phyloP scores from a whole-genome alignment of 2,113 vertebrate genomes.

The Nestor notabilis region DNA sequence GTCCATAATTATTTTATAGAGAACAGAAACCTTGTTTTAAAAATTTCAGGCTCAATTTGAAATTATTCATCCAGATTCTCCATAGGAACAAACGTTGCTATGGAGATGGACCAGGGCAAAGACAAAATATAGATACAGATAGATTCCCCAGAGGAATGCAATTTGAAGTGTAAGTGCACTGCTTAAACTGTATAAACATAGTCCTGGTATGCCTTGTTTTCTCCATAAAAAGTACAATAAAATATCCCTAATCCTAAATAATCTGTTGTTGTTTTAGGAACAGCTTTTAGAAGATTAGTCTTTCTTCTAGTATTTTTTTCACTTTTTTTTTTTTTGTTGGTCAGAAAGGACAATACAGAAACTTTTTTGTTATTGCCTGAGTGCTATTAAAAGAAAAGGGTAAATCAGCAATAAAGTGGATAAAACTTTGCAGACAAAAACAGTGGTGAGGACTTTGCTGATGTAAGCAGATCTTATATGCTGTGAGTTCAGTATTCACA shows the following conservation, averaged over 20 bases:
- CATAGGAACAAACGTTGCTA: constrained; percentile 70
- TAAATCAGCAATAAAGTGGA: not conserved
- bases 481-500: not conserved
- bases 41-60: constrained; percentile 59
- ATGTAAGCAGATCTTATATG: not conserved
- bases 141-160: constrained; percentile 49
- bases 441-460: not conserved
- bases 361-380: not conserved
- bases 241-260: not conserved
- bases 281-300: not conserved
- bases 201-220: constrained; percentile 1
- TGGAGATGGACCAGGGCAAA: constrained; percentile 64
- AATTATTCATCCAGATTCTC: constrained; percentile 58
- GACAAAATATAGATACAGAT: constrained; percentile 60
- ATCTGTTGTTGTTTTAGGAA: not conserved
- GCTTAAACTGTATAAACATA: not conserved
- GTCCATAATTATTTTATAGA: not conserved
- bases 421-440: not conserved
- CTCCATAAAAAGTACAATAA: not conserved
- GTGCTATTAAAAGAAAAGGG: not conserved
- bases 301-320: not conserved
- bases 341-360: not conserved
- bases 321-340: not conserved
- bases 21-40: constrained; percentile 32
- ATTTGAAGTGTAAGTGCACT: constrained; percentile 13